These are phyloP conservation scores for Oegoconia quadripuncta DNA, from an alignment of 2,888 invertebrate species.

Conservation along the genomic window DNA sequence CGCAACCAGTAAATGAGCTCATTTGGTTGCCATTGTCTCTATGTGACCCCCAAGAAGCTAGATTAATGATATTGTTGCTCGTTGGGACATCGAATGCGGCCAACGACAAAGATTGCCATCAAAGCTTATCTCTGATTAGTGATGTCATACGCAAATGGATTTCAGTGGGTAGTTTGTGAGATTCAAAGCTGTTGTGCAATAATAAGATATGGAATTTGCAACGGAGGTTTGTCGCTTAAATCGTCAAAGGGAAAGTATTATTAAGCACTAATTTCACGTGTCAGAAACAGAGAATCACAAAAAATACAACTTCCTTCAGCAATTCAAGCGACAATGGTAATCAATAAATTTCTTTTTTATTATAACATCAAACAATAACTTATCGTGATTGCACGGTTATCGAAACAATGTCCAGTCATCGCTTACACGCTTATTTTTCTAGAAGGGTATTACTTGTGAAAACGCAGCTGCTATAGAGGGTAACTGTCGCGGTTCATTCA, in stretches of 20 bases:
- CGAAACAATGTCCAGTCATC: conserved; percentile 32
- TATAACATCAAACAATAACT: conserved; percentile 6
- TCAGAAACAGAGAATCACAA: no score
- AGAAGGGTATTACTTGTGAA: conserved; percentile 21
- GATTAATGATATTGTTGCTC: conserved; percentile 50
- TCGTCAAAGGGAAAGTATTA: no score
- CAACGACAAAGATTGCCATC: conserved; percentile 3
- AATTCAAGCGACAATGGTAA: no score
- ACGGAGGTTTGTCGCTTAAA: no score
- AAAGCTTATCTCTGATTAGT: conserved; percentile 2
- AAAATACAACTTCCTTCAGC: no score
- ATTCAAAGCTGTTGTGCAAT: no score
- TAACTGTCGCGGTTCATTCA: conserved; percentile 52
- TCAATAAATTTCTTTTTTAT: conserved; percentile 5
- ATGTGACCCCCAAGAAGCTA: conserved; percentile 32
- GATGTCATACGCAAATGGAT: conserved; percentile 3
- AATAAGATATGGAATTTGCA: no score
- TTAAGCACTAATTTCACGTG: no score
- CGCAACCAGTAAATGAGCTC: conserved; percentile 52
- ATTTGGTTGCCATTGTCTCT: conserved; percentile 63
- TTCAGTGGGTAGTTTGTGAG: no score
- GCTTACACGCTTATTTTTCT: conserved; percentile 36
- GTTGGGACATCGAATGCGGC: conserved; percentile 18
- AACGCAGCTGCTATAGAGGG: conserved; percentile 26
- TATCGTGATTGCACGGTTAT: conserved; percentile 62